These are phyloP conservation scores for Caenorhabditis japonica DNA, from an alignment of 2,888 invertebrate genomes.

Conservation along the genomic window DNA sequence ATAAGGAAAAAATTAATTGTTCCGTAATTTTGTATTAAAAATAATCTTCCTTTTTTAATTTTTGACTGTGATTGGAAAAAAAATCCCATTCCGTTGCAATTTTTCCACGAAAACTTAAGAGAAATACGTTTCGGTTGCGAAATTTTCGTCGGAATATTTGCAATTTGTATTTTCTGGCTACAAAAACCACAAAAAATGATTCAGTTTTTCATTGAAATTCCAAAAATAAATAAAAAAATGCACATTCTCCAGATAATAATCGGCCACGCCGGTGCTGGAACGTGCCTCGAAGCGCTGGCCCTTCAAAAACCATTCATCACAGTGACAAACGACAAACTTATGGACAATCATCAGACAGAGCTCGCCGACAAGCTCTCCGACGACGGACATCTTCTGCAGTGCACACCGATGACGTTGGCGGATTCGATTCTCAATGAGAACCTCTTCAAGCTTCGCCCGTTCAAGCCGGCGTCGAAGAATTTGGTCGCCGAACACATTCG, in stretches of 20 bases:
- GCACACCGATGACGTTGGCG: conserved; percentile 79
- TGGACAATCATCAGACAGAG: conserved; percentile 81
- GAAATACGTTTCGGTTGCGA: too few species aligned
- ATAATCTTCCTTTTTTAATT: too few species aligned
- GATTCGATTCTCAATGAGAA: conserved; percentile 54
- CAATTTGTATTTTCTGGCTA: too few species aligned
- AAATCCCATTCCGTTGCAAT: too few species aligned
- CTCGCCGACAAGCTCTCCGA: conserved; percentile 87
- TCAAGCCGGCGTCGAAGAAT: conserved; percentile 17
- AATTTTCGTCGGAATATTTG: too few species aligned
- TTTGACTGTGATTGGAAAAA: too few species aligned
- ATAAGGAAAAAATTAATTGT: too few species aligned
- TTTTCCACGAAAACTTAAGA: too few species aligned
- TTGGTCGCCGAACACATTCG: conserved; percentile 26
- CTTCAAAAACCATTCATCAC: conserved; percentile 87
- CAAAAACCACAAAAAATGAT: too few species aligned
- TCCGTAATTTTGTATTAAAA: too few species aligned
- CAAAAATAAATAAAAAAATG: too few species aligned
- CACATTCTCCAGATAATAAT: conserved; percentile 83
- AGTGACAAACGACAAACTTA: conserved; percentile 91
- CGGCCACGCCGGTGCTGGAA: conserved; percentile 88
- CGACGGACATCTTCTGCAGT: conserved; percentile 85
- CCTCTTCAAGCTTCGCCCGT: conserved; percentile 20
- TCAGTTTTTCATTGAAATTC: too few species aligned
- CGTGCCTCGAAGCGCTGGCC: conserved; percentile 89